phyloP scores from a whole-genome alignment of 2,888 invertebrate genomes.

The Netelia fuscicornis region DNA sequence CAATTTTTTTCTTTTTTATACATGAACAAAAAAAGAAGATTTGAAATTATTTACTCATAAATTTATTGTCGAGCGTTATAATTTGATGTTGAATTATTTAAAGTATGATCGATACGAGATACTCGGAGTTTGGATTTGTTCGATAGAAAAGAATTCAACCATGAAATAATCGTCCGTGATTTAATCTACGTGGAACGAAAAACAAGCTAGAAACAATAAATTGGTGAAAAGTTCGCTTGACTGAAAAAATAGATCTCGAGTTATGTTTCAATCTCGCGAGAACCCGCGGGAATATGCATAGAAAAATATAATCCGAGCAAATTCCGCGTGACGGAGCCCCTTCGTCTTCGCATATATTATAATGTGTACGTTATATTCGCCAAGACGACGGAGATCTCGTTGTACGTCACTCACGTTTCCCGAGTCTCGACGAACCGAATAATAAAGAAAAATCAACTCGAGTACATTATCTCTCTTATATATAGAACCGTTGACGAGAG shows the following conservation, averaged over 20 bases:
- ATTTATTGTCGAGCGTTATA: too few species aligned
- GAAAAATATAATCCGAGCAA: neutral
- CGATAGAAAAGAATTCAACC: too few species aligned
- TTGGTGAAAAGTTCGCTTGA: too few species aligned
- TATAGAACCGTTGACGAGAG: neutral
- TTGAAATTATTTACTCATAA: too few species aligned
- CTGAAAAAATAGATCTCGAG: neutral
- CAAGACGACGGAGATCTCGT: slow-evolving; percentile 27
- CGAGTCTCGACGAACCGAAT: slow-evolving; percentile 26
- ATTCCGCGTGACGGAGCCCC: neutral
- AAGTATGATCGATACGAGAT: too few species aligned
- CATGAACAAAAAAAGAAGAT: too few species aligned
- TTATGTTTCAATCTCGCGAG: neutral
- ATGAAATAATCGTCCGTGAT: too few species aligned
- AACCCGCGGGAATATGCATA: neutral
- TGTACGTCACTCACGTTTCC: slow-evolving; percentile 23
- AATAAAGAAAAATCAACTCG: slow-evolving; percentile 10
- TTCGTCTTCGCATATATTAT: slow-evolving; percentile 26
- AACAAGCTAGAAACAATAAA: too few species aligned
- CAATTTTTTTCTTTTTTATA: too few species aligned
- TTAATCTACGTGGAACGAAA: too few species aligned
- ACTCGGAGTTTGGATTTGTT: too few species aligned
- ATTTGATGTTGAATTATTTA: too few species aligned
- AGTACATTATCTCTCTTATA: neutral
- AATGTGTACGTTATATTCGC: slow-evolving; percentile 35